Conservation (phyloP, 1,140 invertebrate genomes). For the Drosophila ambigua region DNA sequence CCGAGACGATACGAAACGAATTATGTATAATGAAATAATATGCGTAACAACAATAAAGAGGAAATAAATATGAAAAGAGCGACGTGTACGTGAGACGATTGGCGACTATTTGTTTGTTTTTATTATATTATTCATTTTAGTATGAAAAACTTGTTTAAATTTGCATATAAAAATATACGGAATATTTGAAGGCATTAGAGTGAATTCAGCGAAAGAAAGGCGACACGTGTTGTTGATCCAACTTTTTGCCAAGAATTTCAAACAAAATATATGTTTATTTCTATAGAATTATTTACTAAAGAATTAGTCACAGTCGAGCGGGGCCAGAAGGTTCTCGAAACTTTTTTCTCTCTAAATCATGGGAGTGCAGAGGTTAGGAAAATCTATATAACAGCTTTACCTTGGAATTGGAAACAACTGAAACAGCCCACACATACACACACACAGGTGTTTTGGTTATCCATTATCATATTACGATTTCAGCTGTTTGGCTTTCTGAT, state of each 20-base stretch:
- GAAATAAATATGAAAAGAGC: not conserved
- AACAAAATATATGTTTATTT: not conserved
- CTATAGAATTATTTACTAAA: not conserved
- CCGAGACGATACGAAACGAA: not conserved
- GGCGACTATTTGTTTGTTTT: slow-evolving; percentile 58
- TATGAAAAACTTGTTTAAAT: slow-evolving; percentile 27
- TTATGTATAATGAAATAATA: slow-evolving; percentile 30
- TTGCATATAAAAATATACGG: too few relatives aligned
- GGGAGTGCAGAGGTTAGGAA: too few relatives aligned
- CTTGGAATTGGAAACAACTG: too few relatives aligned
- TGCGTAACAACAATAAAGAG: slow-evolving; percentile 4
- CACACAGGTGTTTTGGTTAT: too few relatives aligned
- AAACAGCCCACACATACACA: too few relatives aligned
- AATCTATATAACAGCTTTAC: too few relatives aligned
- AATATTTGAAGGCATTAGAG: not conserved
- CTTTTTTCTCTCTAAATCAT: not conserved
- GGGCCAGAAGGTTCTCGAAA: slow-evolving; percentile 38
- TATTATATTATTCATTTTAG: slow-evolving; percentile 29
- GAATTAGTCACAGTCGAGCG: slow-evolving; percentile 47
- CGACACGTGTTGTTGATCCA: slow-evolving; percentile 61
- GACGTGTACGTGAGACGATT: slow-evolving; percentile 5
- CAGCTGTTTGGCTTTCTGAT: slow-evolving; percentile 34
- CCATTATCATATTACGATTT: not conserved
- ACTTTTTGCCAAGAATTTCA: slow-evolving; percentile 19
- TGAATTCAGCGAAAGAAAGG: too few relatives aligned